phyloP scores from a whole-genome alignment of 2,113 vertebrate species.

The Calidris pugnax region DNA sequence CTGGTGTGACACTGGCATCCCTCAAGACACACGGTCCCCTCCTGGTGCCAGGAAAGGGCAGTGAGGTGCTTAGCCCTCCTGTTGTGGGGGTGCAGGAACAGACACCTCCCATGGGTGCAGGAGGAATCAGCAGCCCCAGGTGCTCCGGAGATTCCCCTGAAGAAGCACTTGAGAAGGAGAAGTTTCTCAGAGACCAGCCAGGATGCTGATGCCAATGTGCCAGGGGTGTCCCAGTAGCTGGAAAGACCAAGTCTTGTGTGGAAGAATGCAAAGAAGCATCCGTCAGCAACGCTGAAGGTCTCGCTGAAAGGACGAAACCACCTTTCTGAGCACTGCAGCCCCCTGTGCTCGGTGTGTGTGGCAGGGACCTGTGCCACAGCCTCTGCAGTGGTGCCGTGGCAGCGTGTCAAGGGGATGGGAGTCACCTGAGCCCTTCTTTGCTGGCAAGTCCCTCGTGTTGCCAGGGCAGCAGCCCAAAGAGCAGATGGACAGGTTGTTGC shows the following conservation, averaged over 20 bases:
- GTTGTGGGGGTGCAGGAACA: background rate
- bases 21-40: background rate
- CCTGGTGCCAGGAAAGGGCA: background rate
- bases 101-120: fast-evolving
- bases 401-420: background rate
- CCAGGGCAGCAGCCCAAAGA: background rate
- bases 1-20: background rate
- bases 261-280: background rate
- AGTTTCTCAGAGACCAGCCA: background rate
- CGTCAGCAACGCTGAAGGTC: background rate
- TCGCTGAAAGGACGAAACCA: background rate
- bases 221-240: background rate
- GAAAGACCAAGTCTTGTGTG: background rate
- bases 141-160: background rate
- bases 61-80: background rate
- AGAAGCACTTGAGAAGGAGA: background rate
- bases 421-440: background rate
- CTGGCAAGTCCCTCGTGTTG: background rate
- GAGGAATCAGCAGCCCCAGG: background rate
- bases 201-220: background rate
- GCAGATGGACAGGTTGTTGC: background rate
- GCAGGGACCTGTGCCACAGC: background rate
- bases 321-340: background rate
- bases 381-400: fast-evolving
- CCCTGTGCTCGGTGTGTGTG: fast-evolving